phyloP scores from a whole-genome alignment of 92 coral and sea anemone genomes.

The Zoanthus gigantus region DNA sequence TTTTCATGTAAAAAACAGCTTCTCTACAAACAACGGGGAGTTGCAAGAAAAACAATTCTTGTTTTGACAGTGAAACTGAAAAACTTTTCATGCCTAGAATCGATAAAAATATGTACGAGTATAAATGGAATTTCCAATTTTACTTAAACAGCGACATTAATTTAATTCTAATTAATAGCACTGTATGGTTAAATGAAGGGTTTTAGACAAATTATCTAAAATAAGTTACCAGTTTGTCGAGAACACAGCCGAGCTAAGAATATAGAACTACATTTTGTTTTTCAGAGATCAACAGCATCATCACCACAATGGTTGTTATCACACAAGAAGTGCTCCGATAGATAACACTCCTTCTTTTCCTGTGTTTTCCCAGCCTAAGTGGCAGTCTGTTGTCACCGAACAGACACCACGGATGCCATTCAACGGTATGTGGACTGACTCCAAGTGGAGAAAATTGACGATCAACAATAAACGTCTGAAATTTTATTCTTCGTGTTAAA shows the following conservation, averaged over 20 bases:
- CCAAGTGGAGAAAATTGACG: not conserved
- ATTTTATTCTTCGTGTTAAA: too few species aligned
- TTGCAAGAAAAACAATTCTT: too few species aligned
- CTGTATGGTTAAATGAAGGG: not conserved
- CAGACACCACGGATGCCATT: constrained; percentile 30
- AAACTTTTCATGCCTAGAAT: too few species aligned
- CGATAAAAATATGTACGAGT: too few species aligned
- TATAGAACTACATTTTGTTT: not conserved
- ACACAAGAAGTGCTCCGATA: constrained; percentile 6
- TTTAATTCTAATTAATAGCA: too few species aligned
- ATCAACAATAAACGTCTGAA: too few species aligned
- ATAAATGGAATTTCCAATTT: too few species aligned
- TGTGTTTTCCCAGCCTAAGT: constrained; percentile 32
- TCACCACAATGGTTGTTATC: constrained; percentile 38
- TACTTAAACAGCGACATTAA: too few species aligned
- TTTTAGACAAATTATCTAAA: not conserved
- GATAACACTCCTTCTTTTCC: constrained; percentile 30
- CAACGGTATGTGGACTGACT: constrained; percentile 9
- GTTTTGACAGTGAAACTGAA: too few species aligned
- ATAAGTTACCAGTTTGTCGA: not conserved
- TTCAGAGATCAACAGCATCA: constrained; percentile 39
- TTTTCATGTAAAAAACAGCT: too few species aligned
- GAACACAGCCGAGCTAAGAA: not conserved
- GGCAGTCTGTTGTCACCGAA: constrained; percentile 33
- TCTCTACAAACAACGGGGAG: too few species aligned